phyloP scores from a whole-genome alignment of 2,888 invertebrate species.

The Ophioninae sp. region DNA sequence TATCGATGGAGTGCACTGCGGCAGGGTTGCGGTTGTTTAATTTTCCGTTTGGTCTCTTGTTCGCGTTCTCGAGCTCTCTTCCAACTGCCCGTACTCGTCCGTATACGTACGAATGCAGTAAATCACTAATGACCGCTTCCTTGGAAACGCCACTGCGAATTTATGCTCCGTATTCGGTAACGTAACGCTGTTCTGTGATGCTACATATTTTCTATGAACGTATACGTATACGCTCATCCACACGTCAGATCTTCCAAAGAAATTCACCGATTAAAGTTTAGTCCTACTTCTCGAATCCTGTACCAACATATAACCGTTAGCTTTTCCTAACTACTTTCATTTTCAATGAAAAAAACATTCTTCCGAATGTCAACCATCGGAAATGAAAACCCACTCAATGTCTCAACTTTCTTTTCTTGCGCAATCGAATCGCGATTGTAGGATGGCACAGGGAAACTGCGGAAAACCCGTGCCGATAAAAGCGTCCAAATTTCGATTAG shows the following conservation, averaged over 20 bases:
- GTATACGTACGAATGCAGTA: constrained; percentile 48
- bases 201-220: background rate
- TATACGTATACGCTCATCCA: background rate
- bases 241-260: background rate
- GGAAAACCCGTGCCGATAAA: too few species aligned
- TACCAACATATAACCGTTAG: too few species aligned
- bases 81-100: background rate
- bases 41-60: constrained; percentile 18
- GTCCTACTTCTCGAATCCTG: too few species aligned
- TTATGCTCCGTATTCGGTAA: constrained; percentile 7
- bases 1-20: constrained; percentile 41
- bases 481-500: too few species aligned
- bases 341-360: too few species aligned
- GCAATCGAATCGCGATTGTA: too few species aligned
- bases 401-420: too few species aligned
- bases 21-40: constrained; percentile 46
- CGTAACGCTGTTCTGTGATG: background rate
- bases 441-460: too few species aligned
- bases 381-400: too few species aligned
- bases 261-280: too few species aligned
- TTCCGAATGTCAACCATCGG: too few species aligned
- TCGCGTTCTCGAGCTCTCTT: constrained; percentile 1
- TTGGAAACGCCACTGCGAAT: constrained; percentile 11
- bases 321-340: too few species aligned
- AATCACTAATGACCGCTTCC: constrained; percentile 56